A percentile compares a stretch with the other conserved stretches of the same genome.
phyloP scores from a whole-genome alignment of 2,797 vertebrate species.

The Enteromius fasciolatus region DNA sequence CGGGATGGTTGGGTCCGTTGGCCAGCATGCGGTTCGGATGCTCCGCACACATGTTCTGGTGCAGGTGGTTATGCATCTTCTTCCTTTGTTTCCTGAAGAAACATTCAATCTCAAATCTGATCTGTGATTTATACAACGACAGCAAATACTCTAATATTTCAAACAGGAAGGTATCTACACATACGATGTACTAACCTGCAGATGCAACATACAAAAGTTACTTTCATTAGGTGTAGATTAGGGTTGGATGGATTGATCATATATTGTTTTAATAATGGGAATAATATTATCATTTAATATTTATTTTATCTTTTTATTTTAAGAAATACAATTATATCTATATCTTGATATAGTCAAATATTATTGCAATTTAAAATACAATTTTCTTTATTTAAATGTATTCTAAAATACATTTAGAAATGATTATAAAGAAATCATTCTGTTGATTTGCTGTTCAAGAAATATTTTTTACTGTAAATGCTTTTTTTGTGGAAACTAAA shows the following conservation, averaged over 20 bases:
- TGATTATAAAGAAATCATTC: neutral
- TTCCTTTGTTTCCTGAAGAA: slow-evolving; percentile 89
- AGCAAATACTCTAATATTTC: neutral
- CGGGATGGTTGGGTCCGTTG: slow-evolving; percentile 91
- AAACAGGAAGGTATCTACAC: neutral
- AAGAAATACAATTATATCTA: neutral
- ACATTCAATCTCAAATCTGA: slow-evolving; percentile 43
- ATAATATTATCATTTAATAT: neutral
- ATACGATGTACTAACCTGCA: neutral
- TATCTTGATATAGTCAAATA: neutral
- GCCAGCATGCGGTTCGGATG: slow-evolving; percentile 88
- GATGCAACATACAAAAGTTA: neutral
- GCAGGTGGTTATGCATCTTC: slow-evolving; percentile 91
- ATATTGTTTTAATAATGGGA: neutral
- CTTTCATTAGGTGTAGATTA: neutral
- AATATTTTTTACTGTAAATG: neutral
- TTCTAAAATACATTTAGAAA: neutral
- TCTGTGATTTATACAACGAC: slow-evolving; percentile 5
- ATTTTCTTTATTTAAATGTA: neutral
- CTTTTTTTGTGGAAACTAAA: neutral
- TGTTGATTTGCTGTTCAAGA: neutral
- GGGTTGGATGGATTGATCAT: neutral
- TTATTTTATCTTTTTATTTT: no score
- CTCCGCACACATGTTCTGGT: slow-evolving; percentile 92
- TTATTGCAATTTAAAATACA: neutral